phyloP scores from a whole-genome alignment of 2,113 vertebrate species.

The Apeltes quadracus region DNA sequence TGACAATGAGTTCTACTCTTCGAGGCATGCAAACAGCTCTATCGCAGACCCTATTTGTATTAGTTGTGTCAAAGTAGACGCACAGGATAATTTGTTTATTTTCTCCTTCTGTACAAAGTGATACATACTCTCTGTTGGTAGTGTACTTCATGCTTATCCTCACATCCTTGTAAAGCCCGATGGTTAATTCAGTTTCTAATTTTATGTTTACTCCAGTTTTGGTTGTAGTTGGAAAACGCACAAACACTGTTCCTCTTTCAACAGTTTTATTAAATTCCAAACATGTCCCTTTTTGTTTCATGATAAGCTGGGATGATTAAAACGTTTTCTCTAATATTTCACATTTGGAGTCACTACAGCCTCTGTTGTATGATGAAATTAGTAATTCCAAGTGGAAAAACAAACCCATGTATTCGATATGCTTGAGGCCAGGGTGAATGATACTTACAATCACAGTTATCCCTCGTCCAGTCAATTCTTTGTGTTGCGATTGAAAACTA shows the following conservation, averaged over 20 bases:
- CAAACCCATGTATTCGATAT: slow-evolving; percentile 31
- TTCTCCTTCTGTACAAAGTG: neutral
- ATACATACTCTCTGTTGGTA: neutral
- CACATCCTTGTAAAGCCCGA: neutral
- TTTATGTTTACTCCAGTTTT: slow-evolving; percentile 33
- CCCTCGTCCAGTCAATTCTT: slow-evolving; percentile 15
- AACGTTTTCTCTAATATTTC: slow-evolving; percentile 44
- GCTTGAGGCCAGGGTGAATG: slow-evolving; percentile 28
- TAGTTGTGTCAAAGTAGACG: neutral
- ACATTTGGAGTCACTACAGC: slow-evolving; percentile 22
- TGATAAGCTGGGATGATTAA: slow-evolving; percentile 47
- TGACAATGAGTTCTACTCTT: neutral
- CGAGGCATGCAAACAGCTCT: neutral
- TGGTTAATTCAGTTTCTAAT: slow-evolving; percentile 24
- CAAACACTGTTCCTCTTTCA: slow-evolving; percentile 18
- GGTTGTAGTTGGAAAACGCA: neutral
- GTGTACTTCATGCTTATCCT: neutral
- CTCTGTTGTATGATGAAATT: slow-evolving; percentile 29
- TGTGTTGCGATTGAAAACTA: slow-evolving; percentile 29
- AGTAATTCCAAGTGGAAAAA: slow-evolving; percentile 16
- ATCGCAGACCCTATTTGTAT: neutral
- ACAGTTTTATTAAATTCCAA: slow-evolving; percentile 39
- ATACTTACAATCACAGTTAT: slow-evolving; percentile 26
- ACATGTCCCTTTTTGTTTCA: slow-evolving; percentile 23
- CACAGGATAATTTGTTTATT: slow-evolving; percentile 1